These are phyloP conservation scores for Amphipoea lucens DNA, from an alignment of 2,888 invertebrate genomes.

Conservation along the genomic window DNA sequence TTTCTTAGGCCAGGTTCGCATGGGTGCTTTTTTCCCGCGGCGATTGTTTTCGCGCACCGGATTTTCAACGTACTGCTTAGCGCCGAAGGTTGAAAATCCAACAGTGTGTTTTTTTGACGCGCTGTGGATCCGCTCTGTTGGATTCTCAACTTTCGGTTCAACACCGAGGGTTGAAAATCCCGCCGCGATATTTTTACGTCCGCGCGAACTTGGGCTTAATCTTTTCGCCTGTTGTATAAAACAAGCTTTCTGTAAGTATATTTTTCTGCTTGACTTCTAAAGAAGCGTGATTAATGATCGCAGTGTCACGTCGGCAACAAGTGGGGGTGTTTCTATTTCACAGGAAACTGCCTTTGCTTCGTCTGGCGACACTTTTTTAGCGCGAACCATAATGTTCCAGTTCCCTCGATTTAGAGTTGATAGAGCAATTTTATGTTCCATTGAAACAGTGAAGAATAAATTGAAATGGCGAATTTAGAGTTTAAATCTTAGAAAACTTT, in stretches of 20 bases:
- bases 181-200: not conserved
- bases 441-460: not conserved
- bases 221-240: not conserved
- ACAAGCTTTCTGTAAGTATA: conserved; percentile 1
- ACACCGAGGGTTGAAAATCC: not conserved
- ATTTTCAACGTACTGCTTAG: no score
- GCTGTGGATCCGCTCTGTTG: not conserved
- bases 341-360: conserved; percentile 32
- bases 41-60: no score
- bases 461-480: not conserved
- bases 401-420: conserved; percentile 19
- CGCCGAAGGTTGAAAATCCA: no score
- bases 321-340: conserved; percentile 52
- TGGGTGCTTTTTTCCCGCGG: no score
- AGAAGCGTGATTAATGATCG: conserved; percentile 54
- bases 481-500: not conserved
- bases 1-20: no score
- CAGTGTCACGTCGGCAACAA: conserved; percentile 57
- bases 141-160: not conserved
- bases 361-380: not conserved
- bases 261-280: conserved; percentile 4
- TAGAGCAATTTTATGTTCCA: conserved; percentile 19
- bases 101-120: not conserved
- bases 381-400: not conserved
- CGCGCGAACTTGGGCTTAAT: not conserved